These are phyloP conservation scores for Anthonomus grandis DNA, from an alignment of 1,140 invertebrate species.

Conservation along the genomic window DNA sequence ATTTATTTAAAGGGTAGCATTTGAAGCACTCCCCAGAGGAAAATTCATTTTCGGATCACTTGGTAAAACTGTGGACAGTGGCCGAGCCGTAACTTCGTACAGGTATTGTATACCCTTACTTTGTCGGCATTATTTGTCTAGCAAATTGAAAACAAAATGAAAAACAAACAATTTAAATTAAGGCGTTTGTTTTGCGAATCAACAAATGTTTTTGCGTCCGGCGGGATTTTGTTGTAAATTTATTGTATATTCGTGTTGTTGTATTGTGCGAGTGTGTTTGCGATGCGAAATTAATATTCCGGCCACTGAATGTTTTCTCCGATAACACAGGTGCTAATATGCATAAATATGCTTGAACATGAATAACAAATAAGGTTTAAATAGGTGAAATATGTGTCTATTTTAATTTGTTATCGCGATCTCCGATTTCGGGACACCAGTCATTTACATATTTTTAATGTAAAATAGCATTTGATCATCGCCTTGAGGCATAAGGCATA, in stretches of 20 bases:
- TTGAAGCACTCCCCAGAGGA: conserved; percentile 5
- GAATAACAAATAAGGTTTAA: too few species aligned
- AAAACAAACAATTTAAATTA: conserved; percentile 30
- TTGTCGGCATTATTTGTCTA: conserved; percentile 30
- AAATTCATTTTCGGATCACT: conserved; percentile 10
- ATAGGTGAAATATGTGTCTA: too few species aligned
- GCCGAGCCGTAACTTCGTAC: too few species aligned
- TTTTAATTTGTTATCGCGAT: too few species aligned
- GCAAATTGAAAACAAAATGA: conserved; percentile 32
- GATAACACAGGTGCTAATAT: neutral
- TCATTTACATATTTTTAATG: too few species aligned
- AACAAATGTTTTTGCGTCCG: conserved; percentile 15
- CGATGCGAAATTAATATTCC: neutral
- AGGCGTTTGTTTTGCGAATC: conserved; percentile 24
- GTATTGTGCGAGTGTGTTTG: neutral
- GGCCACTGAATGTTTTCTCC: neutral
- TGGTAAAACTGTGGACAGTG: conserved; percentile 6
- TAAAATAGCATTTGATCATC: too few species aligned
- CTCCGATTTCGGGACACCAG: too few species aligned
- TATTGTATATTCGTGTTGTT: too few species aligned
- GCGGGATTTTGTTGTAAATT: neutral
- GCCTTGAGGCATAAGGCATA: too few species aligned
- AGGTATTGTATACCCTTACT: too few species aligned
- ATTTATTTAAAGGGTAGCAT: neutral
- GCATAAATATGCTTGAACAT: neutral